phyloP scores from a whole-genome alignment of 2,113 vertebrate species.

The Sebastes fasciatus region DNA sequence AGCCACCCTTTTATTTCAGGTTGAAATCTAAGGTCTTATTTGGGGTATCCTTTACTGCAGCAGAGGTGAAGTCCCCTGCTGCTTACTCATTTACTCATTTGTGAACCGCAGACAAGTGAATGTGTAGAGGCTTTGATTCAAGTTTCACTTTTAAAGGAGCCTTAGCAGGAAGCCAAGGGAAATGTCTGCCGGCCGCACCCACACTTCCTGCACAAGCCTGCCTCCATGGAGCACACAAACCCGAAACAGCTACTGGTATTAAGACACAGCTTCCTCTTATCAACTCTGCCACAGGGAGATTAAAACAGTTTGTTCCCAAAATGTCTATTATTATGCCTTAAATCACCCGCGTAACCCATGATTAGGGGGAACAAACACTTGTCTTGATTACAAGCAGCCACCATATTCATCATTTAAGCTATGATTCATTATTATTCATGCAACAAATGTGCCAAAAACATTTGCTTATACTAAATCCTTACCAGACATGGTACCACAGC shows the following conservation, averaged over 20 bases:
- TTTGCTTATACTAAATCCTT: conserved; percentile 55
- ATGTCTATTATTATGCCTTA: conserved; percentile 60
- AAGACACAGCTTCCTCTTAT: conserved; percentile 69
- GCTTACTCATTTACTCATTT: conserved; percentile 74
- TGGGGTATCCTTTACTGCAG: neutral
- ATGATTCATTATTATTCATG: conserved; percentile 60
- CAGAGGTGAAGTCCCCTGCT: conserved; percentile 22
- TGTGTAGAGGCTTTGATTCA: conserved; percentile 55
- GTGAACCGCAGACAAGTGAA: conserved; percentile 56
- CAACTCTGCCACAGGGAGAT: conserved; percentile 53
- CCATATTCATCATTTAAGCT: conserved; percentile 51
- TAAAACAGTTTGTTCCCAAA: conserved; percentile 58
- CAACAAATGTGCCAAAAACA: conserved; percentile 46
- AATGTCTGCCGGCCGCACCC: conserved; percentile 63
- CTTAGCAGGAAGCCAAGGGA: conserved; percentile 45
- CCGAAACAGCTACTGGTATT: conserved; percentile 64
- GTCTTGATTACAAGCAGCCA: conserved; percentile 70
- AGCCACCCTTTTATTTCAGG: no score
- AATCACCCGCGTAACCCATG: conserved; percentile 55
- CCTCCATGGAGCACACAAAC: conserved; percentile 48
- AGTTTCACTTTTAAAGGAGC: conserved; percentile 62
- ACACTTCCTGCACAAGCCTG: conserved; percentile 68
- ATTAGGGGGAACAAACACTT: conserved; percentile 51
- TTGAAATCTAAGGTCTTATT: no score
- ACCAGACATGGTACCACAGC: conserved; percentile 42